These are phyloP conservation scores for Drosophila nr. perissopoda DNA, from an alignment of 2,888 invertebrate species.

Conservation along the genomic window DNA sequence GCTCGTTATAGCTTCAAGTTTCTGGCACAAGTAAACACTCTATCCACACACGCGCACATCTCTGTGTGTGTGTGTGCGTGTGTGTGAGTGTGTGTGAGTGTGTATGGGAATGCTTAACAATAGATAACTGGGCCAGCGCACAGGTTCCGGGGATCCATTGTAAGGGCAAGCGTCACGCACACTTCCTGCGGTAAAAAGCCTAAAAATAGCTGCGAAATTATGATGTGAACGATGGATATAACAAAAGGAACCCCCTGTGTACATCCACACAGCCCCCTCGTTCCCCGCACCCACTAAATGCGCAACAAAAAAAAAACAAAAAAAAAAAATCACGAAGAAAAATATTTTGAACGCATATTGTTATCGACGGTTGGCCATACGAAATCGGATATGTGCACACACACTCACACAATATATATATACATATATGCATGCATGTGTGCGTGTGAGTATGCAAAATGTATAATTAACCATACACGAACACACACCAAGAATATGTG, in stretches of 20 bases:
- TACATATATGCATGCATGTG: constrained; percentile 8
- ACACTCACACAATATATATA: constrained; percentile 23
- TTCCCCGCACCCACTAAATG: too few species aligned
- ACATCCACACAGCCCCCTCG: background rate
- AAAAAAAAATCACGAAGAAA: constrained; percentile 11
- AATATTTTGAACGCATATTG: constrained; percentile 69
- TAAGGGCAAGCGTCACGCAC: constrained; percentile 48
- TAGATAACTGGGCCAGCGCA: constrained; percentile 47
- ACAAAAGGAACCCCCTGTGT: constrained; percentile 35
- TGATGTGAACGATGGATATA: constrained; percentile 57
- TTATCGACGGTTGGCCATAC: constrained; percentile 64
- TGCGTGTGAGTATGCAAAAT: constrained; percentile 59
- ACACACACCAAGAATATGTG: constrained; percentile 50
- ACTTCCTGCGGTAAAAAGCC: constrained; percentile 65
- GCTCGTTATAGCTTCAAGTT: constrained; percentile 26
- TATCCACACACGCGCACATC: background rate
- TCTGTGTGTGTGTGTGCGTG: constrained; percentile 2
- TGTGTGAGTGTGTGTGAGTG: constrained; percentile 6
- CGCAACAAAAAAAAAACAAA: background rate
- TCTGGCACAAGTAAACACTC: background rate
- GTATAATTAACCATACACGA: constrained; percentile 74
- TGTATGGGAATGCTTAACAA: constrained; percentile 33
- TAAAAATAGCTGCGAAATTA: constrained; percentile 71
- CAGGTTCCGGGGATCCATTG: constrained; percentile 36
- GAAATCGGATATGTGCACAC: constrained; percentile 72